phyloP scores from a whole-genome alignment of 2,888 invertebrate genomes.

The Selenia dentaria region DNA sequence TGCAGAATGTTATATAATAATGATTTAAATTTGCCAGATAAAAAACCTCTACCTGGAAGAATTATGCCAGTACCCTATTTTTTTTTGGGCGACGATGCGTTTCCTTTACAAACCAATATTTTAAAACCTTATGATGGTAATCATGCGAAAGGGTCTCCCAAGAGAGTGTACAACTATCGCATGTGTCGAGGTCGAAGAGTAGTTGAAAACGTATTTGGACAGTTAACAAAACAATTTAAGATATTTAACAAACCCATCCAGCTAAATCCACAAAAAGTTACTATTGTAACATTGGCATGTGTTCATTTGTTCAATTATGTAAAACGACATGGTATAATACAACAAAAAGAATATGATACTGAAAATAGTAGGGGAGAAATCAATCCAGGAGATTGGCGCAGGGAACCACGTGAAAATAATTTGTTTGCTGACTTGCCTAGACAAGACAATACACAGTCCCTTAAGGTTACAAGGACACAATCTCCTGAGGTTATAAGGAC shows the following conservation, averaged over 20 bases:
- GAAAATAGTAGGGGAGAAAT: constrained; percentile 20
- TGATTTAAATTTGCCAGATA: too few relatives aligned
- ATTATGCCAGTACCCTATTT: constrained; percentile 22
- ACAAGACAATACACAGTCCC: constrained; percentile 22
- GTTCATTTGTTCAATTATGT: constrained; percentile 31
- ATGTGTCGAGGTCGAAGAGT: constrained; percentile 20
- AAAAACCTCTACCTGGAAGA: too few relatives aligned
- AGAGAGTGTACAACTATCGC: constrained; percentile 17
- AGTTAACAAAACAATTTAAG: constrained; percentile 20
- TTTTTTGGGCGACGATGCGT: constrained; percentile 30
- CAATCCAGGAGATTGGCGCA: constrained; percentile 25
- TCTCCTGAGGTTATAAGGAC: too few relatives aligned
- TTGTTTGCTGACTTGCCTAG: constrained; percentile 18
- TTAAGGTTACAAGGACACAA: constrained; percentile 22
- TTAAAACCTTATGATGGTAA: constrained; percentile 13
- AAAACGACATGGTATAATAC: constrained; percentile 11
- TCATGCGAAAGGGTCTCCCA: constrained; percentile 8
- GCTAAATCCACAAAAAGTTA: constrained; percentile 25
- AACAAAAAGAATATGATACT: constrained; percentile 12
- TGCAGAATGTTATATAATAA: constrained; percentile 17
- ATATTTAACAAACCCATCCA: constrained; percentile 20
- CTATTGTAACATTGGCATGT: too few relatives aligned
- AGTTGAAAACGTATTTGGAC: too few relatives aligned
- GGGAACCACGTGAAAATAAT: constrained; percentile 12
- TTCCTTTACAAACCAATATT: constrained; percentile 19